A percentile compares a stretch with the other conserved stretches of the same genome.
phyloP scores from a whole-genome alignment of 1,140 invertebrate species.

The Trachymyrmex septentrionalis region DNA sequence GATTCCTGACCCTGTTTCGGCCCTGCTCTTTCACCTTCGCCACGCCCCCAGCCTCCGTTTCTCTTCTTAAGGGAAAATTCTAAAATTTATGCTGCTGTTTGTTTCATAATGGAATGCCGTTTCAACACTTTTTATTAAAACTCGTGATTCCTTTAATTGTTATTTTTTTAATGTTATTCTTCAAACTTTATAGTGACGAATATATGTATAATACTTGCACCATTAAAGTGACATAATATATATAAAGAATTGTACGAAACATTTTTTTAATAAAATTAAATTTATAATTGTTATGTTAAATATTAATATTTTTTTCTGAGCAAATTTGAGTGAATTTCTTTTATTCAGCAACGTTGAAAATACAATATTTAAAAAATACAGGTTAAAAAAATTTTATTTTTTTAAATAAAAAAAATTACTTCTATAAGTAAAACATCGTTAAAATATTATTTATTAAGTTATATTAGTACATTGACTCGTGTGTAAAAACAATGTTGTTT shows the following conservation, averaged over 20 bases:
- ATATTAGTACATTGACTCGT: background rate
- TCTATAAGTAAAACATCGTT: background rate
- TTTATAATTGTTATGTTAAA: background rate
- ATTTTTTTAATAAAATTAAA: background rate
- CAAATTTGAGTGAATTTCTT: background rate
- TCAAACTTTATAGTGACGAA: background rate
- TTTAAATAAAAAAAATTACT: background rate
- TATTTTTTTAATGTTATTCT: background rate
- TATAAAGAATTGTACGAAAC: background rate
- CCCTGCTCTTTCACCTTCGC: slow-evolving; percentile 32
- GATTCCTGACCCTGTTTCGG: slow-evolving; percentile 44
- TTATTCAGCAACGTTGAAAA: background rate
- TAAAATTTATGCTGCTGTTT: slow-evolving; percentile 34
- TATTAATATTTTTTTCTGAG: background rate
- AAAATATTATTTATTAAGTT: background rate
- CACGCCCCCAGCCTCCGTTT: background rate
- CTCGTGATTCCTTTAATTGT: background rate
- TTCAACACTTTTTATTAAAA: background rate
- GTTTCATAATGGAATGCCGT: background rate
- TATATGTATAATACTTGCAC: background rate
- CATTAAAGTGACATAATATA: background rate
- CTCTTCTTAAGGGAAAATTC: background rate
- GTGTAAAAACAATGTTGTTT: background rate
- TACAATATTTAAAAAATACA: slow-evolving; percentile 13
- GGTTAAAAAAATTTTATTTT: background rate